Conservation (phyloP, 1,140 invertebrate genomes). For the Cryptotermes secundus region DNA sequence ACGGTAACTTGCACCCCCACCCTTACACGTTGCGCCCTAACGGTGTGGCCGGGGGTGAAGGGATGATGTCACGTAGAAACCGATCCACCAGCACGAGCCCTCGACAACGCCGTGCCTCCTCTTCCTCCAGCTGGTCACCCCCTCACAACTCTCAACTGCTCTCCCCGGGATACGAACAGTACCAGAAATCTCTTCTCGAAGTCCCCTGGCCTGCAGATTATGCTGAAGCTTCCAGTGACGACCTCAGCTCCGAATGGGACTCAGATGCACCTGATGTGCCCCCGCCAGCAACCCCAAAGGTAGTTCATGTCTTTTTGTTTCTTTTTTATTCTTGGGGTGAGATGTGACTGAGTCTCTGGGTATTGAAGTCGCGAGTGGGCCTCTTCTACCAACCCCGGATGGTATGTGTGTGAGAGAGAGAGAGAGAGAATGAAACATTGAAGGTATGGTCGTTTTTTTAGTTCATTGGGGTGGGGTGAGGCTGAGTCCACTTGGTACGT, state of each 20-base stretch:
- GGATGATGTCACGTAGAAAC: conserved; percentile 2
- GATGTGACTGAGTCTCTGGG: no score
- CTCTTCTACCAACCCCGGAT: no score
- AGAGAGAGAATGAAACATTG: no score
- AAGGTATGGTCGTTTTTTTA: no score
- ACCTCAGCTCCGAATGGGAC: conserved; percentile 87
- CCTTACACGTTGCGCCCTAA: not conserved
- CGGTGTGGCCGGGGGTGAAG: not conserved
- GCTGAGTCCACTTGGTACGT: no score
- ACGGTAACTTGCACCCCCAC: not conserved
- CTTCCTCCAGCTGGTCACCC: conserved; percentile 25
- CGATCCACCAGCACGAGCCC: not conserved
- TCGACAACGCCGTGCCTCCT: not conserved
- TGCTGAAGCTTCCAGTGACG: conserved; percentile 81
- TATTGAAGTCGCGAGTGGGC: no score
- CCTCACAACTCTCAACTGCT: conserved; percentile 13
- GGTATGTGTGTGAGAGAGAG: no score
- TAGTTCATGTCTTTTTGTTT: conserved; percentile 32
- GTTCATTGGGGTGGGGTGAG: no score
- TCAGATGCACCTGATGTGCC: conserved; percentile 63
- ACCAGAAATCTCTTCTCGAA: conserved; percentile 70
- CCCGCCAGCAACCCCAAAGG: conserved; percentile 41
- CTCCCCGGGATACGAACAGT: conserved; percentile 71
- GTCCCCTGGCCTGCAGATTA: conserved; percentile 72
- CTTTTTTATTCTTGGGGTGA: no score